Conservation (phyloP, 2,797 vertebrate genomes). For the Semotilus atromaculatus region DNA sequence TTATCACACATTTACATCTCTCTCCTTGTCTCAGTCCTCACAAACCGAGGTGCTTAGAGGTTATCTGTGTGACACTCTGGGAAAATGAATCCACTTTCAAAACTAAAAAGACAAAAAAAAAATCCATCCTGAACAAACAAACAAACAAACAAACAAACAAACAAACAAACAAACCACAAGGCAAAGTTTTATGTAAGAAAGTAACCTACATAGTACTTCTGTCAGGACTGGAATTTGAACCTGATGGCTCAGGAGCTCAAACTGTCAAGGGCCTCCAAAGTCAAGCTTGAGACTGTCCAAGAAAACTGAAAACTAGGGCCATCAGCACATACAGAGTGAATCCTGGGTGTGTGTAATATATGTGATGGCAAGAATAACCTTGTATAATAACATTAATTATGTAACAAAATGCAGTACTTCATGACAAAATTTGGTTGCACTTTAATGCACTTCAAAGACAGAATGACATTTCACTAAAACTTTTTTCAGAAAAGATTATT, state of each 20-base stretch:
- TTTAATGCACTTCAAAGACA: not conserved
- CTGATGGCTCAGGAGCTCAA: not conserved
- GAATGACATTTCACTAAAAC: not conserved
- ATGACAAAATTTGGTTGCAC: not conserved
- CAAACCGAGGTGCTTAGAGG: constrained; percentile 57
- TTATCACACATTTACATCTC: constrained; percentile 66
- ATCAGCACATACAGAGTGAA: not conserved
- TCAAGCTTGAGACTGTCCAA: not conserved
- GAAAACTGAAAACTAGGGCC: not conserved
- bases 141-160: constrained; percentile 23
- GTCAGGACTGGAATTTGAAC: not conserved
- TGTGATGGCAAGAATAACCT: no score
- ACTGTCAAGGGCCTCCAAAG: not conserved
- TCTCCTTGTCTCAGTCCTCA: constrained; percentile 42
- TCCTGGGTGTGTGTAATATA: not conserved
- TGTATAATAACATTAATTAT: not conserved
- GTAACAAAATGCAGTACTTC: not conserved
- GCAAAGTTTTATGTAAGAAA: not conserved
- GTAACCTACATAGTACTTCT: not conserved
- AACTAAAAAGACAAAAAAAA: constrained; percentile 35
- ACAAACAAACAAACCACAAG: not conserved
- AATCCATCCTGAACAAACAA: not conserved
- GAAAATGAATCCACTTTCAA: constrained; percentile 53
- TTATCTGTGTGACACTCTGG: constrained; percentile 49
- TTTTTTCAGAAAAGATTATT: no score